phyloP scores from a whole-genome alignment of 2,888 invertebrate species.

The Cryptocephalus primarius region DNA sequence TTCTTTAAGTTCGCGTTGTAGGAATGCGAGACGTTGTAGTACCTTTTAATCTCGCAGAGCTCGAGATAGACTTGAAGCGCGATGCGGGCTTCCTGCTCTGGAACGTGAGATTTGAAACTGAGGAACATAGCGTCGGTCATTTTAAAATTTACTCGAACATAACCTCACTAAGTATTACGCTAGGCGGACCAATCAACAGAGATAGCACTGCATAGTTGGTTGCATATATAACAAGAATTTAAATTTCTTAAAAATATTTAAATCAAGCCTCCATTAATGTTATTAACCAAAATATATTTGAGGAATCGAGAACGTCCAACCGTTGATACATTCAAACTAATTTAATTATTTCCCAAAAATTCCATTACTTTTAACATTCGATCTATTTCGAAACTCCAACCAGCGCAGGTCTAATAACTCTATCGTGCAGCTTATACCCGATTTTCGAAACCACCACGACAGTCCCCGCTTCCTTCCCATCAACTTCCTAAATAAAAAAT shows the following conservation, averaged over 20 bases:
- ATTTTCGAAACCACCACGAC: slow-evolving; percentile 90
- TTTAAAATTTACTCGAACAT: too few relatives aligned
- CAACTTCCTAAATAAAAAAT: slow-evolving; percentile 49
- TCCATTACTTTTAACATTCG: background rate
- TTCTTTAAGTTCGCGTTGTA: slow-evolving; percentile 32
- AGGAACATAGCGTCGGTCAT: too few relatives aligned
- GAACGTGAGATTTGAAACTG: background rate
- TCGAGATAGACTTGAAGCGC: slow-evolving; percentile 45
- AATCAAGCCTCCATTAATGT: too few relatives aligned
- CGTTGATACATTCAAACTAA: too few relatives aligned
- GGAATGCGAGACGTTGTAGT: slow-evolving; percentile 39
- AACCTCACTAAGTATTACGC: too few relatives aligned
- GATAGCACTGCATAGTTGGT: too few relatives aligned
- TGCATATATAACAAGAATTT: too few relatives aligned
- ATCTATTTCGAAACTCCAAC: slow-evolving; percentile 83
- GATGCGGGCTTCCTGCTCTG: slow-evolving; percentile 29
- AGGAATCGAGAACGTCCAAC: too few relatives aligned
- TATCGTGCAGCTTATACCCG: slow-evolving; percentile 88
- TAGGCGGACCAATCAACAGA: too few relatives aligned
- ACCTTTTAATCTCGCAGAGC: slow-evolving; percentile 40
- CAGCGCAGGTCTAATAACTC: slow-evolving; percentile 89
- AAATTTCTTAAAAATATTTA: too few relatives aligned
- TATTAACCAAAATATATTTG: too few relatives aligned
- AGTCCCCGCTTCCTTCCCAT: slow-evolving; percentile 72
- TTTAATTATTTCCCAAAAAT: too few relatives aligned